Base-by-base conservation (phyloP, 37 sponge, comb jelly and placozoan species). In the Cladorhizidae sp. region DNA sequence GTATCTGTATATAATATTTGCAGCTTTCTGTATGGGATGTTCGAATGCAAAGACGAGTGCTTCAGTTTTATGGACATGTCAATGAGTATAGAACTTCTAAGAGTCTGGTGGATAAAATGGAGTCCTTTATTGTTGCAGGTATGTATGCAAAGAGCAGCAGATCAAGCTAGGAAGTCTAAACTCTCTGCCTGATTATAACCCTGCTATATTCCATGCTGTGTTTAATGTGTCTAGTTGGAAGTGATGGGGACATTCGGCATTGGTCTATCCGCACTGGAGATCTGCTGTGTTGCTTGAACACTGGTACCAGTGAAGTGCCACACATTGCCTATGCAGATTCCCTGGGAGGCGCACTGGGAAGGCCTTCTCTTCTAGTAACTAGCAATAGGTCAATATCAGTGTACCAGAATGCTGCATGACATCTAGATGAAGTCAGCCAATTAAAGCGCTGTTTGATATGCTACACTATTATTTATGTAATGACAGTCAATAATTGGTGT, bases 11-110 rank as follows among this genome's bases (percentile, higher is more conserved):
- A 56, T 54, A 55, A 9, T 14, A 5, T 56, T 17, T 74, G 36
- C 35, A 82, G 82, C 33, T 82, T 36, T 31, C 74, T 31, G 15
- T 82, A 25, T 82, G 82, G 82, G 82, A 82, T 49, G 1, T 82
- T 59, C 33, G 82, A 25, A 31, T 82, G 74, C 12, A 28, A 28
- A 43, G 36, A 22, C 62, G 57, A 50, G 74, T 73, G 21, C 31
- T 61, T 6, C 11, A 31, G 33, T 82, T 73, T 35, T 63, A 26
- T 38, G 82, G 37, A 8, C 82, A 82, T 36, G 42, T 63, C 20
- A 82, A 82, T 50, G 36, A 59, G 40, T 61, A 57, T 50, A 39
- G 62, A 73, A 25, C n/a, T 7, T 82, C 64, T 20, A 29, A 58
- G 37, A 50, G 73, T 64, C 37, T 82, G 29, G 50, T 82, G 63